Evolutionary conservation across 2,888 invertebrate genomes (phyloP).

Genomic region (Halictus quadricinctus): DNA sequence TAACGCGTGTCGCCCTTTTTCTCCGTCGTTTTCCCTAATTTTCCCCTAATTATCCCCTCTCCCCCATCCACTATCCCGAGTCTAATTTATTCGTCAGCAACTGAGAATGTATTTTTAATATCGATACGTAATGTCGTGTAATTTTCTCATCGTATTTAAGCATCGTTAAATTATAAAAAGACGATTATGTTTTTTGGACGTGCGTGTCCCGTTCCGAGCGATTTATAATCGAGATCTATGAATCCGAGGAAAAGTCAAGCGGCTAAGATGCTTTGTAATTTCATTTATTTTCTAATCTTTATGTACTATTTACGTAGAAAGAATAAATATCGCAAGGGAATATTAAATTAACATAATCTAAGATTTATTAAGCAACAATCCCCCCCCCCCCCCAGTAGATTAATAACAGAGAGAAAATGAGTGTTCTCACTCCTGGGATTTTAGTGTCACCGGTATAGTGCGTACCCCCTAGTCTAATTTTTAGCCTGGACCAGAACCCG

Average conservation of each 20-base stretch:
- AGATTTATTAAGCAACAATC: neutral
- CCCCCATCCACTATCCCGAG: neutral
- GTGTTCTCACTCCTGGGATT: too few species aligned
- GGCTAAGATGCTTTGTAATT: slow-evolving; percentile 10
- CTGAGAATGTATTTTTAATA: slow-evolving; percentile 22
- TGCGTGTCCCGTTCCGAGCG: slow-evolving; percentile 15
- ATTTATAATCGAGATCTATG: slow-evolving; percentile 6
- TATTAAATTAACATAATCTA: neutral
- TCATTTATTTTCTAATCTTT: neutral
- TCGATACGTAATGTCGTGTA: slow-evolving; percentile 15
- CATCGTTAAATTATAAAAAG: slow-evolving; percentile 17
- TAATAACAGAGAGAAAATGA: too few species aligned
- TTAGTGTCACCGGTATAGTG: too few species aligned
- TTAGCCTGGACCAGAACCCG: too few species aligned
- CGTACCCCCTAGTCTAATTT: too few species aligned
- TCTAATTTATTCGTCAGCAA: slow-evolving; percentile 23
- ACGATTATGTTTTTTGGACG: slow-evolving; percentile 5
- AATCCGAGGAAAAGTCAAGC: slow-evolving; percentile 14
- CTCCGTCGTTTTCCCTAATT: neutral
- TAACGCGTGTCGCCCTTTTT: neutral
- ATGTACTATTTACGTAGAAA: slow-evolving; percentile 13
- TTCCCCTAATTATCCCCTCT: neutral
- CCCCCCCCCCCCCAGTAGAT: too few species aligned
- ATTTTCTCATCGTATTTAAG: slow-evolving; percentile 14
- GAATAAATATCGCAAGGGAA: slow-evolving; percentile 19